Conservation (phyloP, 2,888 invertebrate species). For the Eutolmus rufibarbis region DNA sequence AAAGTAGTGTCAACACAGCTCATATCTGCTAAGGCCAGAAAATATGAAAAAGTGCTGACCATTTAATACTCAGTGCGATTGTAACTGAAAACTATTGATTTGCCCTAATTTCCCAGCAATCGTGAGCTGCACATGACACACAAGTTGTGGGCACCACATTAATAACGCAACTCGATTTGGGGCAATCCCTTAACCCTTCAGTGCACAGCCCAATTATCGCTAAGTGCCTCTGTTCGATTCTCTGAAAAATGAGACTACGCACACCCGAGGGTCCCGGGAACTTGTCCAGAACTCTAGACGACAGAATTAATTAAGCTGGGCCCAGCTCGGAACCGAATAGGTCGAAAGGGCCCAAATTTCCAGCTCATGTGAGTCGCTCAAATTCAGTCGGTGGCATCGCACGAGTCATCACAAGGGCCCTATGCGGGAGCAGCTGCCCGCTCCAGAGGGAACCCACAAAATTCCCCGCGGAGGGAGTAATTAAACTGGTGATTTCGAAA, state of each 20-base stretch:
- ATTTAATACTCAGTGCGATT: background rate
- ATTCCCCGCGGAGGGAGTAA: background rate
- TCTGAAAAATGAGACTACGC: background rate
- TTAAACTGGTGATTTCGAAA: slow-evolving; percentile 10
- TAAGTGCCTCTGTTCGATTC: background rate
- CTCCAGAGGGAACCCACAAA: background rate
- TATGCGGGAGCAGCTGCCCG: background rate
- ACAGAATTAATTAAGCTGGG: background rate
- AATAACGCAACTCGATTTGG: background rate
- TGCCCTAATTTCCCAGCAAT: background rate
- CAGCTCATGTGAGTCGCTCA: background rate
- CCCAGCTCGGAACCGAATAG: background rate
- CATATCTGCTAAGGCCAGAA: background rate
- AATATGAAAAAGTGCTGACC: background rate
- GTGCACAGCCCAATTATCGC: slow-evolving; percentile 2
- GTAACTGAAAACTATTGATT: background rate
- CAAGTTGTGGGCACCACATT: background rate
- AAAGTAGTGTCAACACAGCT: background rate
- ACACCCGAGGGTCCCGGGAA: background rate
- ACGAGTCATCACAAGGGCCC: background rate
- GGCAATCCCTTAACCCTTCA: background rate
- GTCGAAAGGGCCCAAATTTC: background rate
- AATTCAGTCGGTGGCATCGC: background rate
- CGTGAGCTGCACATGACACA: background rate
- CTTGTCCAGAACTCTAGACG: background rate